Evolutionary conservation across 2,888 invertebrate species (phyloP).

Genomic region (Antheraea assamensis): DNA sequence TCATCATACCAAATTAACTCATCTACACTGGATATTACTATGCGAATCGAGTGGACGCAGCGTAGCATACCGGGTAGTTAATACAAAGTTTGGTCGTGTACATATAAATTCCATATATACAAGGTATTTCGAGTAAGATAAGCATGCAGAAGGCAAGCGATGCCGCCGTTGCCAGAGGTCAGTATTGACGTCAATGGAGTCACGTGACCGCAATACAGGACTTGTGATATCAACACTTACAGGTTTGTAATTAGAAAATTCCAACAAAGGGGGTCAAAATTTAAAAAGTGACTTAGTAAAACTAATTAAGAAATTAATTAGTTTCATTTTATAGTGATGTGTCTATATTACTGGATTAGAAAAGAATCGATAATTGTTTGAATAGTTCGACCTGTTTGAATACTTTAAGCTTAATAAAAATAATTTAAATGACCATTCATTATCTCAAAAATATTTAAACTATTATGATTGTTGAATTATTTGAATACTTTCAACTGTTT

Average conservation of each 20-base stretch:
- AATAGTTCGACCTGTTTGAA: too few relatives aligned
- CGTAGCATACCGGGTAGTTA: not conserved
- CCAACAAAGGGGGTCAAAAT: constrained; percentile 9
- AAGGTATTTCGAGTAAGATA: constrained; percentile 74
- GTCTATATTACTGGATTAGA: too few relatives aligned
- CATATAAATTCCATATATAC: constrained; percentile 34
- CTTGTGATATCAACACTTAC: constrained; percentile 38
- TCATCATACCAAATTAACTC: not conserved
- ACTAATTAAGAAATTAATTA: too few relatives aligned
- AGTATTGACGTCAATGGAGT: constrained; percentile 87
- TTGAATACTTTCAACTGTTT: too few relatives aligned
- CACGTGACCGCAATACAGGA: constrained; percentile 79
- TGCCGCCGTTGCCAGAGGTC: constrained; percentile 82
- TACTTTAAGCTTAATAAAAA: not conserved
- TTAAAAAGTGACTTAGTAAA: too few relatives aligned
- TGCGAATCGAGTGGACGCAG: not conserved
- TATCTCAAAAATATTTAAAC: too few relatives aligned
- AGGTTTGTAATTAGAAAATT: constrained; percentile 19
- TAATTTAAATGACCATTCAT: too few relatives aligned
- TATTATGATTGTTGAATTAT: too few relatives aligned
- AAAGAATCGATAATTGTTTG: too few relatives aligned
- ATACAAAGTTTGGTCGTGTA: constrained; percentile 7
- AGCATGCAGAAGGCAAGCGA: constrained; percentile 69
- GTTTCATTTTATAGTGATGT: too few relatives aligned
- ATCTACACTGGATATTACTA: not conserved